Percentiles rank a stretch among this genome's conserved stretches.
phyloP scores from a whole-genome alignment of 2,888 invertebrate species.

The Pterostichus madidus region DNA sequence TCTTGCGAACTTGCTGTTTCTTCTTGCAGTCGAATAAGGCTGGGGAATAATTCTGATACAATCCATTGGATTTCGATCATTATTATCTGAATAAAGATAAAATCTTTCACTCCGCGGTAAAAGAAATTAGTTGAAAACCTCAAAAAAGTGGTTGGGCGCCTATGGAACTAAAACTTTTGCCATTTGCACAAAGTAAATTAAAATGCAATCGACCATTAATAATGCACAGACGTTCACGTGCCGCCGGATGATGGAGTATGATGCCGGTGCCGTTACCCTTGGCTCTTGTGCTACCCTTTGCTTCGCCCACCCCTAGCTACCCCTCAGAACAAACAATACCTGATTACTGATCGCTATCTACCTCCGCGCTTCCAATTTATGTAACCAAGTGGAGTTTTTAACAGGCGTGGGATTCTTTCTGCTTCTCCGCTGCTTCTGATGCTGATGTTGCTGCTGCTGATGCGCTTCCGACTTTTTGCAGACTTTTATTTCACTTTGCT shows the following conservation, averaged over 20 bases:
- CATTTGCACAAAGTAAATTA: constrained; percentile 72
- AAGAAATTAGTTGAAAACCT: constrained; percentile 47
- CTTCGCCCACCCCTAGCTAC: neutral
- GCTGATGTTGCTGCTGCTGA: constrained; percentile 9
- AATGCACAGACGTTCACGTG: constrained; percentile 72
- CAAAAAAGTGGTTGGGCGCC: constrained; percentile 37
- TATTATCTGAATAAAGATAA: constrained; percentile 31
- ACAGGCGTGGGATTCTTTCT: constrained; percentile 69
- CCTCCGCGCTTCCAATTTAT: constrained; percentile 72
- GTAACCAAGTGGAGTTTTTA: constrained; percentile 69
- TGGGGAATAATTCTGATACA: neutral
- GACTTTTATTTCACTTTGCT: neutral
- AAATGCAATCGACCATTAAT: constrained; percentile 75
- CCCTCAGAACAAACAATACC: constrained; percentile 70
- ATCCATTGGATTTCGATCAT: neutral
- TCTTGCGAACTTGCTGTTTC: neutral
- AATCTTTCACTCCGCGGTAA: constrained; percentile 3
- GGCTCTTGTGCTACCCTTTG: constrained; percentile 8
- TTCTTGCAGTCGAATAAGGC: neutral
- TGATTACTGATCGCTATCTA: constrained; percentile 74
- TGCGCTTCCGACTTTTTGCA: constrained; percentile 9
- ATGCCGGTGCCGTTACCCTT: constrained; percentile 3
- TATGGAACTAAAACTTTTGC: constrained; percentile 64
- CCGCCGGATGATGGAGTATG: constrained; percentile 69
- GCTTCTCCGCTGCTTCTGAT: constrained; percentile 16